These are phyloP conservation scores for Agrotis segetum DNA, from an alignment of 2,888 invertebrate genomes.

Conservation along the genomic window DNA sequence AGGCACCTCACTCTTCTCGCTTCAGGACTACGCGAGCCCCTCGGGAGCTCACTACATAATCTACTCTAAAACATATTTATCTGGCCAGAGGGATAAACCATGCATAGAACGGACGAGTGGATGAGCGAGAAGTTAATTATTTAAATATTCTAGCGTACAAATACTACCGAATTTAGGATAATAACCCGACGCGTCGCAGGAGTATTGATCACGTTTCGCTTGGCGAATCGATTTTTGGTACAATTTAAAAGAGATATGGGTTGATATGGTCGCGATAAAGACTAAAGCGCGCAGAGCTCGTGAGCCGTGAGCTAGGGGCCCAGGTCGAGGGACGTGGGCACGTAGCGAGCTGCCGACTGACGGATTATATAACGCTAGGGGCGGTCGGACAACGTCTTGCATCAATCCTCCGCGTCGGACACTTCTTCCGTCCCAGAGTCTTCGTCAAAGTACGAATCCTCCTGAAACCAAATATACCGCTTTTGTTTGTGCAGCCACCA, in stretches of 20 bases:
- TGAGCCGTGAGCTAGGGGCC: conserved; percentile 61
- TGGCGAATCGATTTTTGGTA: conserved; percentile 75
- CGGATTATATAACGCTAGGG: conserved; percentile 73
- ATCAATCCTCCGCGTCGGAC: conserved; percentile 88
- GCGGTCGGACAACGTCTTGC: conserved; percentile 72
- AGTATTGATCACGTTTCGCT: conserved; percentile 76
- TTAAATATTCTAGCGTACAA: conserved; percentile 80
- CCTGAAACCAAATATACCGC: conserved; percentile 89
- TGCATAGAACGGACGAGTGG: conserved; percentile 78
- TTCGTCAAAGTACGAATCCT: conserved; percentile 89
- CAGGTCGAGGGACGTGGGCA: conserved; percentile 56
- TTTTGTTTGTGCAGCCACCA: conserved; percentile 79
- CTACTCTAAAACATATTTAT: conserved; percentile 87
- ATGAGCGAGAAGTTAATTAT: conserved; percentile 72
- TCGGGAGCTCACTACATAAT: conserved; percentile 54
- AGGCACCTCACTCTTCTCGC: conserved; percentile 84
- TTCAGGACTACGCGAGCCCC: conserved; percentile 50
- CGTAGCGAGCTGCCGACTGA: conserved; percentile 67
- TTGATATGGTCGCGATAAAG: conserved; percentile 77
- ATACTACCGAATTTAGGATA: conserved; percentile 81
- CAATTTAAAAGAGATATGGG: conserved; percentile 71
- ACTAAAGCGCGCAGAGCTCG: conserved; percentile 60
- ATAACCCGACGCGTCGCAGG: conserved; percentile 72
- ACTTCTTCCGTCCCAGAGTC: conserved; percentile 89
- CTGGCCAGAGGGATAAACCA: conserved; percentile 82